Conservation (phyloP, 1,140 invertebrate genomes). For the Gryllus bimaculatus region DNA sequence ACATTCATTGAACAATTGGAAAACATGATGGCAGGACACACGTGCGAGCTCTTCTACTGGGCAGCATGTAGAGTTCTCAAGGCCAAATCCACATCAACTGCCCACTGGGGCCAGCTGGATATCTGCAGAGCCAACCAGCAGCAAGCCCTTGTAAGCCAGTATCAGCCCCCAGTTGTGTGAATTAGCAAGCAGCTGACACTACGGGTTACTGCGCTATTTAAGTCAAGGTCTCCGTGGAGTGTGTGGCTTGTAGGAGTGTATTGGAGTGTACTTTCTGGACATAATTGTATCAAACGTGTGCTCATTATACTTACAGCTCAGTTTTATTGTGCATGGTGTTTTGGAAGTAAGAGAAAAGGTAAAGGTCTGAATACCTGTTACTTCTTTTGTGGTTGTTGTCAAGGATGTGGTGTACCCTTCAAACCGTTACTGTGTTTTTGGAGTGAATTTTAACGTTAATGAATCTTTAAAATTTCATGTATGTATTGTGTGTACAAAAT, state of each 20-base stretch:
- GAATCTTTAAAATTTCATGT: not conserved
- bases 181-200: not conserved
- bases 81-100: not conserved
- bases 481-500: slow-evolving; percentile 5
- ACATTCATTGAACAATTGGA: slow-evolving; percentile 20
- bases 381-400: not conserved
- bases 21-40: slow-evolving; percentile 18
- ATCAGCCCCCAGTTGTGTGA: not conserved
- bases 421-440: not conserved
- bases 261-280: not conserved
- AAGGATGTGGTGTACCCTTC: not conserved
- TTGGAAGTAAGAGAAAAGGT: not conserved
- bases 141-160: not conserved
- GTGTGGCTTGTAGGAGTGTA: not conserved
- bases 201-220: not conserved
- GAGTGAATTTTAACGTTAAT: not conserved
- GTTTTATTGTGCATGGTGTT: not conserved
- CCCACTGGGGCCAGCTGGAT: not conserved
- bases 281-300: not conserved
- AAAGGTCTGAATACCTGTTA: not conserved
- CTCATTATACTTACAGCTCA: not conserved
- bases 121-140: not conserved
- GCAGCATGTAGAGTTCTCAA: not conserved
- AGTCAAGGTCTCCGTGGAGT: not conserved
- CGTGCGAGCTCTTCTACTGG: not conserved